phyloP scores from a whole-genome alignment of 1,140 invertebrate genomes.

The Agrilus planipennis region DNA sequence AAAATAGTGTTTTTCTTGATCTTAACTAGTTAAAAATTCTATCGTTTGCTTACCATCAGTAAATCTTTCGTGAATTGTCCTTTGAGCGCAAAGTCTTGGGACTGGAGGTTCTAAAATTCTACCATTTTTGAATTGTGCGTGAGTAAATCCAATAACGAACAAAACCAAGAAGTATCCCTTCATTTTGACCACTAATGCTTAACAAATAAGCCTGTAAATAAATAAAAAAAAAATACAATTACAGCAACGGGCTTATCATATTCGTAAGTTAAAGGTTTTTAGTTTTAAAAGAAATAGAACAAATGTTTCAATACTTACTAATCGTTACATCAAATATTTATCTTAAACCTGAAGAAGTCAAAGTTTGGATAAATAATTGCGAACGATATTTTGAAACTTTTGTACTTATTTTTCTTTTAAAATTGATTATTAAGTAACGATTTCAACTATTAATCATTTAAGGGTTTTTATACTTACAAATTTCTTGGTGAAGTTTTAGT shows the following conservation, averaged over 20 bases:
- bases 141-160: conserved; percentile 13
- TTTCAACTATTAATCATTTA: too few species aligned
- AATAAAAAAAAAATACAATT: conserved; percentile 2
- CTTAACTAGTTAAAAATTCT: not conserved
- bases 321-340: too few species aligned
- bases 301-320: too few species aligned
- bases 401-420: too few species aligned
- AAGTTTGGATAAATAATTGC: too few species aligned
- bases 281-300: too few species aligned
- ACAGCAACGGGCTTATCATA: not conserved
- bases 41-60: conserved; percentile 40
- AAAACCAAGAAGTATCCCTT: conserved; percentile 10
- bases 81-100: conserved; percentile 57
- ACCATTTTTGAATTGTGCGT: conserved; percentile 54
- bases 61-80: conserved; percentile 50
- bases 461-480: too few species aligned
- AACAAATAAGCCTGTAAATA: conserved; percentile 1
- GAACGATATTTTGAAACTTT: too few species aligned
- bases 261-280: not conserved
- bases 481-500: too few species aligned
- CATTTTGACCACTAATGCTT: conserved; percentile 10
- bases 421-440: too few species aligned
- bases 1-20: not conserved
- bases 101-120: conserved; percentile 60
- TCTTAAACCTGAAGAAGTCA: too few species aligned